These are phyloP conservation scores for Pygocentrus nattereri DNA, from an alignment of 2,797 vertebrate species.

Conservation along the genomic window DNA sequence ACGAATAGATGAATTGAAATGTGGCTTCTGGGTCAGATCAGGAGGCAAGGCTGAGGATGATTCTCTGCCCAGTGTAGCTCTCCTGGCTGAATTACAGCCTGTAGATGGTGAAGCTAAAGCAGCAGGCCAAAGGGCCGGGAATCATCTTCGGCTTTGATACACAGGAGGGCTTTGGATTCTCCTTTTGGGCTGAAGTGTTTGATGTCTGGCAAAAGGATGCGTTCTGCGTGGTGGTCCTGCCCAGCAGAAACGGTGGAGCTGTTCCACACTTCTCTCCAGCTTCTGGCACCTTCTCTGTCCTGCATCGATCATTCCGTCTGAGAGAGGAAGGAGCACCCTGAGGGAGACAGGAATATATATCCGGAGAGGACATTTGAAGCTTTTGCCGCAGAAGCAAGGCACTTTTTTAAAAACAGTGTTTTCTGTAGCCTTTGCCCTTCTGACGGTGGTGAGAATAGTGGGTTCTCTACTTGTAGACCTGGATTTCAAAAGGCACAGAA, in stretches of 20 bases:
- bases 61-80: neutral
- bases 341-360: conserved; percentile 16
- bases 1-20: neutral
- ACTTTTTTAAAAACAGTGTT: neutral
- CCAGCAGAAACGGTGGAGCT: neutral
- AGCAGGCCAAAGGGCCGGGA: neutral
- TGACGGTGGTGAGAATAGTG: conserved; percentile 7
- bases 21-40: neutral
- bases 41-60: neutral
- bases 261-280: neutral
- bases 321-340: neutral
- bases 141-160: conserved; percentile 14
- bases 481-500: conserved; percentile 4
- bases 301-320: conserved; percentile 11
- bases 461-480: neutral
- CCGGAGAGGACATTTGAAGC: conserved; percentile 5
- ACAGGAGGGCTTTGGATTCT: conserved; percentile 10
- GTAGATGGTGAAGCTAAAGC: conserved; percentile 2
- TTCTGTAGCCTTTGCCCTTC: neutral
- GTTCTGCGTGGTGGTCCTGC: conserved; percentile 11
- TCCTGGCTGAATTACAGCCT: neutral
- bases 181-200: conserved; percentile 36
- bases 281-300: conserved; percentile 15
- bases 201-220: conserved; percentile 10
- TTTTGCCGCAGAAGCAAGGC: neutral